These are phyloP conservation scores for Corapipo altera DNA, from an alignment of 2,113 vertebrate species.

Conservation along the genomic window DNA sequence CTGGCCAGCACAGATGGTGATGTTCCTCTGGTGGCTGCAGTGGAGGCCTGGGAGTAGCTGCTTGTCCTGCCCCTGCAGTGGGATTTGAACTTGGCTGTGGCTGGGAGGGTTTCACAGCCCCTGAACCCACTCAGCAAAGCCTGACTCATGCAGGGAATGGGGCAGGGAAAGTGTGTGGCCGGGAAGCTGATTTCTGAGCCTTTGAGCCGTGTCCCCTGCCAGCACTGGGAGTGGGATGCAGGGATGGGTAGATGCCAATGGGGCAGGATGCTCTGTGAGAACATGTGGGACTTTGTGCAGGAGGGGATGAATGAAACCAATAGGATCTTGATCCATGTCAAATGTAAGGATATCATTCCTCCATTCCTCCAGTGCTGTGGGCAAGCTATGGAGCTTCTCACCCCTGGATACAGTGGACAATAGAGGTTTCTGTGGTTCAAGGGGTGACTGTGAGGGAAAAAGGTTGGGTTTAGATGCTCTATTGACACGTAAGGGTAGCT, in stretches of 20 bases:
- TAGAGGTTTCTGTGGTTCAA: background rate
- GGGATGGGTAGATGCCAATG: background rate
- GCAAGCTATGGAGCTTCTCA: background rate
- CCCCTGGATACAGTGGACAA: background rate
- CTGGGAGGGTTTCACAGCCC: background rate
- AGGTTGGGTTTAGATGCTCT: background rate
- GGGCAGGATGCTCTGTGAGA: background rate
- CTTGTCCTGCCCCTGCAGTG: background rate
- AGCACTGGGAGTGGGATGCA: too few relatives aligned
- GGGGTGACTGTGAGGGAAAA: background rate
- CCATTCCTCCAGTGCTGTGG: background rate
- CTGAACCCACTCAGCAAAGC: background rate
- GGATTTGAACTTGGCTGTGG: background rate
- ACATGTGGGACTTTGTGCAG: accelerated
- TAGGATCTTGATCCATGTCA: background rate
- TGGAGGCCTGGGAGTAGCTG: background rate
- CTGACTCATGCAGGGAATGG: background rate
- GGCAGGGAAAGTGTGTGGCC: background rate
- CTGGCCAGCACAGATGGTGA: too few relatives aligned
- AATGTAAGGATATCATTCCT: background rate
- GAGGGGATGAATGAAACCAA: accelerated
- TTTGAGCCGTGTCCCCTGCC: background rate
- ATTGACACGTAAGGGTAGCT: background rate
- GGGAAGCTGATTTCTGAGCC: background rate
- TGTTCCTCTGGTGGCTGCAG: background rate